Conservation (phyloP, 2,113 vertebrate genomes). For the Ciconia boyciana region DNA sequence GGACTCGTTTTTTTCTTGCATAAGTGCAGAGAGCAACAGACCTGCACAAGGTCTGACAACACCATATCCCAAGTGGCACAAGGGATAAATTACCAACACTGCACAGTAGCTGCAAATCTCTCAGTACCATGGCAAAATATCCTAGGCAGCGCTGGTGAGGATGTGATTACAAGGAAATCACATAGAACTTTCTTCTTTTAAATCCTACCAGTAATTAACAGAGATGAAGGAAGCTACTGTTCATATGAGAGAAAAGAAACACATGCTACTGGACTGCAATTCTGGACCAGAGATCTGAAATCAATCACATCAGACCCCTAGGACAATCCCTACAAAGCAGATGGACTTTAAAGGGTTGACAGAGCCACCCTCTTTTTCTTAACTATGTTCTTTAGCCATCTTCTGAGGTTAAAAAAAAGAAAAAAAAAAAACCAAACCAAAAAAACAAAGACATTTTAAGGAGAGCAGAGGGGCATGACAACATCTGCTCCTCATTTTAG, state of each 20-base stretch:
- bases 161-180: background rate
- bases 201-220: background rate
- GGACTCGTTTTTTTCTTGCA: background rate
- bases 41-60: background rate
- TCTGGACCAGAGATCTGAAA: background rate
- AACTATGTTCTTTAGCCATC: background rate
- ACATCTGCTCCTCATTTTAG: constrained; percentile 40
- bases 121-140: background rate
- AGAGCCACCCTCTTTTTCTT: background rate
- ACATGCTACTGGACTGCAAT: background rate
- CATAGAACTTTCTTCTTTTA: background rate
- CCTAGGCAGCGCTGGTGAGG: background rate
- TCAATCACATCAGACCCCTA: background rate
- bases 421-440: no score
- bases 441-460: background rate
- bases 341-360: background rate
- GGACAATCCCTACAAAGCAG: constrained; percentile 2
- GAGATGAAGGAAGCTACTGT: background rate
- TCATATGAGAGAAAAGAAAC: background rate
- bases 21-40: background rate
- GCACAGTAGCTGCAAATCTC: background rate
- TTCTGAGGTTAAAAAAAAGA: background rate
- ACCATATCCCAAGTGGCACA: background rate
- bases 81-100: background rate
- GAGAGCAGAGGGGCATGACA: background rate